These are phyloP conservation scores for Nowickia ferox DNA, from an alignment of 2,888 invertebrate species.

Conservation along the genomic window DNA sequence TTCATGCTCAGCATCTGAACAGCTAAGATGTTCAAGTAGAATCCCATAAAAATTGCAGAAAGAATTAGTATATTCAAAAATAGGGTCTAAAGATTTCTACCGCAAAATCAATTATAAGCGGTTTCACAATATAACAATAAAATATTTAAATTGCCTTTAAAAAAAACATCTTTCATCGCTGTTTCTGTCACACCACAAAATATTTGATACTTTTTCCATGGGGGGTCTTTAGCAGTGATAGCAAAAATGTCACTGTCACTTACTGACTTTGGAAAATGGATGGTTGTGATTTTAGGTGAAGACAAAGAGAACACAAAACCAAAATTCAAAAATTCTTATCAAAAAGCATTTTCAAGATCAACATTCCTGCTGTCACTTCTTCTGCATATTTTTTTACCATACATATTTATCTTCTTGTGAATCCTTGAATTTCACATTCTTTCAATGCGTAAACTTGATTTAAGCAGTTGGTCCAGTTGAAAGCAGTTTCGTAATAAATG, in stretches of 20 bases:
- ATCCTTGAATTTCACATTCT: too few species aligned
- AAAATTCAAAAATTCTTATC: background rate
- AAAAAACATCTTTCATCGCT: conserved; percentile 1
- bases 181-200: conserved; percentile 14
- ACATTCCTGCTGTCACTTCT: background rate
- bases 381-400: background rate
- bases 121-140: conserved; percentile 29
- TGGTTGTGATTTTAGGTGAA: conserved; percentile 52
- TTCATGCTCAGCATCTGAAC: conserved; percentile 38
- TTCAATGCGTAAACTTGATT: background rate
- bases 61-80: background rate
- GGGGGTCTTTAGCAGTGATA: conserved; percentile 51
- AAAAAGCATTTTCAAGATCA: background rate
- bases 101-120: conserved; percentile 71
- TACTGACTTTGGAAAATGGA: conserved; percentile 47
- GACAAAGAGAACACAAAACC: conserved; percentile 30
- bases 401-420: too few species aligned
- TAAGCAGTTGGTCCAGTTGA: background rate
- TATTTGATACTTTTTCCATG: conserved; percentile 11
- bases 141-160: background rate
- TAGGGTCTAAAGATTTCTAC: conserved; percentile 43
- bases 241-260: conserved; percentile 33
- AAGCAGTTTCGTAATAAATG: too few species aligned
- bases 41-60: background rate
- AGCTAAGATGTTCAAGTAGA: background rate